These are phyloP conservation scores for Thecocarcelia acutangulata DNA, from an alignment of 2,888 invertebrate species.

Conservation along the genomic window DNA sequence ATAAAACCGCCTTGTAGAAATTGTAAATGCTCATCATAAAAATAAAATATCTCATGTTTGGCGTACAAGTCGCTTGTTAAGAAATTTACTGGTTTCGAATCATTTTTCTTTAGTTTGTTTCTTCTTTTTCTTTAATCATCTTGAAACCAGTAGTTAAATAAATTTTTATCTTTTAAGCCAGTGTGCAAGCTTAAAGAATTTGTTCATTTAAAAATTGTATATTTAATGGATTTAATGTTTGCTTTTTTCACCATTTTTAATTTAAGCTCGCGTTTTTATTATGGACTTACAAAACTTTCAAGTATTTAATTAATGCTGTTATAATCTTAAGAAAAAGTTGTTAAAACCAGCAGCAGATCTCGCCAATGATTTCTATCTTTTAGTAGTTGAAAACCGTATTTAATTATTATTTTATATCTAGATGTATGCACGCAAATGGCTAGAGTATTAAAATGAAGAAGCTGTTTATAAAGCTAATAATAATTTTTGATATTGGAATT, in stretches of 20 bases:
- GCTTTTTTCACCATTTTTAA: slow-evolving; percentile 3
- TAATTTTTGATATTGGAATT: neutral
- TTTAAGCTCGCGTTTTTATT: slow-evolving; percentile 24
- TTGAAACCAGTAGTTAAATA: slow-evolving; percentile 48
- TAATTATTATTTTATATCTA: slow-evolving; percentile 46
- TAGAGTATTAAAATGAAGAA: slow-evolving; percentile 31
- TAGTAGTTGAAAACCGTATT: slow-evolving; percentile 12
- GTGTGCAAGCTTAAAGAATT: slow-evolving; percentile 25
- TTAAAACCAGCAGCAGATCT: slow-evolving; percentile 5
- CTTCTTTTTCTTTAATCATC: no score
- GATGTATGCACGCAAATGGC: neutral
- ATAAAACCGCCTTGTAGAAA: slow-evolving; percentile 44
- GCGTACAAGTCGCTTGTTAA: neutral
- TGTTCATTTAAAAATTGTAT: slow-evolving; percentile 34
- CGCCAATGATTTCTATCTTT: slow-evolving; percentile 9
- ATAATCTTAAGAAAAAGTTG: slow-evolving; percentile 7
- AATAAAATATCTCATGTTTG: slow-evolving; percentile 46
- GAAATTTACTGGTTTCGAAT: slow-evolving; percentile 18
- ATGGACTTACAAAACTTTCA: slow-evolving; percentile 27
- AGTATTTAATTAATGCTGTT: slow-evolving; percentile 44
- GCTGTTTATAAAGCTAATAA: neutral
- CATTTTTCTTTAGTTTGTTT: neutral
- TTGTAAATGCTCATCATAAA: slow-evolving; percentile 33
- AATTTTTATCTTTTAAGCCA: slow-evolving; percentile 36
- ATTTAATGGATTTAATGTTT: slow-evolving; percentile 9